Evolutionary conservation across 2,888 invertebrate species (phyloP), one percentile per base, ranked within the genome.

Genomic region (Chymomyza fuscimana): DNA sequence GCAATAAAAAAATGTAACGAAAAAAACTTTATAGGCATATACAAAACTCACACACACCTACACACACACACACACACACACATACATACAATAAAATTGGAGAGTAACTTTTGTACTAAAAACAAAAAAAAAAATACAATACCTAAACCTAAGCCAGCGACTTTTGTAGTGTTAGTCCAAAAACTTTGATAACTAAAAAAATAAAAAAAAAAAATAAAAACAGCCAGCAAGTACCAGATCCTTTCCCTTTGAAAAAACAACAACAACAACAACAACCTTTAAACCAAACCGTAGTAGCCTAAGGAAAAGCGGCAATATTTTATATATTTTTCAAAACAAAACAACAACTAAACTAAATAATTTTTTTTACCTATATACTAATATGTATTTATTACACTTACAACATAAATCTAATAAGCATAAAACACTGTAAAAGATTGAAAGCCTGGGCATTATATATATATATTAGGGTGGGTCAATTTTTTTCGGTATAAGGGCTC

Each of bases 1-100:
- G 86, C 81, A 86, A 86, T 80, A 79, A 66, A 74, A 36, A 73
- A 71, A 59, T 73, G 73, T 70, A 78, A 77, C 74, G 32, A 19
- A 40, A 65, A 78, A 69, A 67, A 81, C 71, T 83, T 77, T 83
- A 77, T 76, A 77, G 70, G 65, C 65, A 73, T 74, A 77, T 62
- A 65, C 58, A 22, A 62, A 62, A 58, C 25, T 12, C 36, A 52
- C 25, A 61, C 29, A 32, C 51, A 54, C 63, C 63, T 50, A 51
- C 54, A 54, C 54, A 52, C 25, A 63, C n/a, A 29, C 54, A 29
- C 19, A 54, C 64, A 64, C 54, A 32, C 54, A 40, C 64, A 54
- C 36, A 64, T 29, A 56, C 64, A 56, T 4, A 54, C 7, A 12
- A 50, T 12, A 29, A 63, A 29, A 63, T 9, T 9, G 16, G 22